phyloP scores from a whole-genome alignment of 2,888 invertebrate genomes.

The Syrphus vitripennis region DNA sequence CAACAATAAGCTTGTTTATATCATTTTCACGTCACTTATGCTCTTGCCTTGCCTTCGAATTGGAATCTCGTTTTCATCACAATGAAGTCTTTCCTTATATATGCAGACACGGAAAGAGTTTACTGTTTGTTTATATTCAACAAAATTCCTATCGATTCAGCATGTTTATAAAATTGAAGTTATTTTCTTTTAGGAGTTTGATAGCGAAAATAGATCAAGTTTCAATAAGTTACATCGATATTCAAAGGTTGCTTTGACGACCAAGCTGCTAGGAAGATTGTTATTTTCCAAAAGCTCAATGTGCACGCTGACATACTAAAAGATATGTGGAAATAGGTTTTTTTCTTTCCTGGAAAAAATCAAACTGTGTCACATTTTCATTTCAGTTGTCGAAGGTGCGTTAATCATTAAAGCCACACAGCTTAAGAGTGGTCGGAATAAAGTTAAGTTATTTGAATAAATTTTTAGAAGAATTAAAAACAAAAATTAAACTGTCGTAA shows the following conservation, averaged over 20 bases:
- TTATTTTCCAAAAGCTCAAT: conserved; percentile 66
- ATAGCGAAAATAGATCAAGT: conserved; percentile 69
- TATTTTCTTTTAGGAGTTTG: background rate
- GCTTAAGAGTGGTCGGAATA: conserved; percentile 4
- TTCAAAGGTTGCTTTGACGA: conserved; percentile 38
- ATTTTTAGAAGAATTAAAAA: background rate
- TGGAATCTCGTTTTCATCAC: conserved; percentile 10
- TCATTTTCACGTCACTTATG: conserved; percentile 6
- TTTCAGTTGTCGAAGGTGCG: conserved; percentile 69
- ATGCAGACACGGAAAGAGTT: conserved; percentile 38
- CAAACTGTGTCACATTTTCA: conserved; percentile 63
- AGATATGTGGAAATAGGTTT: conserved; percentile 25
- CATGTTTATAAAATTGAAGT: conserved; percentile 44
- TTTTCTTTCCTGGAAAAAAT: conserved; percentile 31
- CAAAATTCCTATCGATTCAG: conserved; percentile 65
- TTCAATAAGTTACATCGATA: conserved; percentile 70
- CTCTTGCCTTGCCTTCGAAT: conserved; percentile 20
- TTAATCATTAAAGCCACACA: conserved; percentile 34
- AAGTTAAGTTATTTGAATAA: background rate
- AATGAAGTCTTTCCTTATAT: conserved; percentile 19
- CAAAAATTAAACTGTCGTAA: conserved; percentile 14
- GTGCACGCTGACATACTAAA: conserved; percentile 21
- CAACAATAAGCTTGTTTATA: conserved; percentile 12
- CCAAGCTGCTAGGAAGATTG: conserved; percentile 32
- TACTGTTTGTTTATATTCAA: conserved; percentile 59